Conservation (phyloP, 1,140 invertebrate genomes). For the Aphis gossypii region DNA sequence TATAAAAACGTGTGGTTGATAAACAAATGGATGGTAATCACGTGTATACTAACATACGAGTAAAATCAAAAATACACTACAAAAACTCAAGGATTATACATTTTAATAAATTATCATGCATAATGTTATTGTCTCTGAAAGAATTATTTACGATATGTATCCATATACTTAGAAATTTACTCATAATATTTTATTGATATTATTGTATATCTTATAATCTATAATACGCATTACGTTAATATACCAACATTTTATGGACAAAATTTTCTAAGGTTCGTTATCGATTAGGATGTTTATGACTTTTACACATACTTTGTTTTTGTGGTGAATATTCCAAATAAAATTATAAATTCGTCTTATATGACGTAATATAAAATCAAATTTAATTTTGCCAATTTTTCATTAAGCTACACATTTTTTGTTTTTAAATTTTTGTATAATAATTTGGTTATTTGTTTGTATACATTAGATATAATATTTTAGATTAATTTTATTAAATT, state of each 20-base stretch:
- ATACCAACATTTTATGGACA: neutral
- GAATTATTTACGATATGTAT: neutral
- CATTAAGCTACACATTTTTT: too few species aligned
- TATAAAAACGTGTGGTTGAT: neutral
- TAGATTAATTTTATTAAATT: too few species aligned
- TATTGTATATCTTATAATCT: neutral
- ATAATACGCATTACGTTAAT: neutral
- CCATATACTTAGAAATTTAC: neutral
- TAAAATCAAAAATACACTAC: neutral
- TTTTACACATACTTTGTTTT: neutral
- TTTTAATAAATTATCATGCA: neutral
- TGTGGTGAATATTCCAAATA: neutral
- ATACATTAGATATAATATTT: too few species aligned
- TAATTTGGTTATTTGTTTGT: too few species aligned
- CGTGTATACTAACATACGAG: neutral
- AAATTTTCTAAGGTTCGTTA: neutral
- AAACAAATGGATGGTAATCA: slow-evolving; percentile 9
- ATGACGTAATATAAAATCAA: neutral
- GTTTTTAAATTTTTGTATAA: too few species aligned
- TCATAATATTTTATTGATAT: neutral
- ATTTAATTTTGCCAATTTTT: neutral
- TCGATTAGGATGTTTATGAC: neutral
- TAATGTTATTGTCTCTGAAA: neutral
- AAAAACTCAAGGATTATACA: neutral
- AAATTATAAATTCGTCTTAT: neutral